Evolutionary conservation across 2,797 vertebrate species (phyloP), one percentile per base, ranked within the genome.

Genomic region (Sebastes taczanowskii): DNA sequence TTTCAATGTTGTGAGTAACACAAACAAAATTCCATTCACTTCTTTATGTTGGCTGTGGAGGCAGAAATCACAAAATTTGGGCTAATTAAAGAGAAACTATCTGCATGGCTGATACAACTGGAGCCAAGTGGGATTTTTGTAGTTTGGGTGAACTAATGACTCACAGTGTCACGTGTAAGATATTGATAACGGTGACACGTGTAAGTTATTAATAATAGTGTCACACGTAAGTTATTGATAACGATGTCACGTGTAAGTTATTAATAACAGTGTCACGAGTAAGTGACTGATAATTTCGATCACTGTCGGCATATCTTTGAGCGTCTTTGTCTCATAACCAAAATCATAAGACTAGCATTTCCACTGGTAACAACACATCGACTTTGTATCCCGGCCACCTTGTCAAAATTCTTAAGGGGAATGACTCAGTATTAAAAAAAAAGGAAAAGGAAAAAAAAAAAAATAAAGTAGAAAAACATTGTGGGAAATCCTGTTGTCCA

Each of bases 401-500:
- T 66, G 7, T 71, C 61, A 56, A 52, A 67, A 77, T 64, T 67
- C 42, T 78, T 88, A 34, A 63, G 30, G 66, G 76, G 74, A 84
- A 80, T 86, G 62, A 83, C 70, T 74, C 13, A 25, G 30, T 81
- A 66, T 82, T 58, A 74, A 63, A 23, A 23, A 23, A 23, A 34
- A 34, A 34, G 1, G 9, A 10, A 34, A 30, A n/a, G 5, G 13
- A 23, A 49, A 61, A 71, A 2, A 32, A 34, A 82, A 25, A 53
- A 59, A 68, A 30, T 34, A 74, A 76, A 75, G 3, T 2, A 58
- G 42, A 76, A 73, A 79, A 78, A 78, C 14, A 60, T 20, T n/a
- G 34, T 34, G 70, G 55, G 23, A 81, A 94, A 95, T 96, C 95
- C 95, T 96, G 96, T 92, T 96, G 94, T 95, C 95, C 90, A 93